Evolutionary conservation across 2,113 vertebrate genomes (phyloP).

Genomic region (Erpornis zantholeuca): DNA sequence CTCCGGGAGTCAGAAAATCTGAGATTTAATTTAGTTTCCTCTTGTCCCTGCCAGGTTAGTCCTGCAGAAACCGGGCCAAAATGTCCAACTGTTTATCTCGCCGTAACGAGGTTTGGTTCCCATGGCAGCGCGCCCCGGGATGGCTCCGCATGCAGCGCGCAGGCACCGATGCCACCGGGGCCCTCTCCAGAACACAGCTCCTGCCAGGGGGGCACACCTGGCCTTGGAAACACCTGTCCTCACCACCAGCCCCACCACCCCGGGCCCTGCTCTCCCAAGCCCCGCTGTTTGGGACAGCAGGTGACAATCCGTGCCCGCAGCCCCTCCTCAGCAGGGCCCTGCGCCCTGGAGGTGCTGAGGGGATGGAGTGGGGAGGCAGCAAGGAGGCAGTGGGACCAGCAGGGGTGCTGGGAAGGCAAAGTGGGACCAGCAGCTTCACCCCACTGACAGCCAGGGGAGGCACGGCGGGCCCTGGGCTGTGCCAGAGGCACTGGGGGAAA

Average conservation of each 20-base stretch:
- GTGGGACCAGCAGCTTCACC: neutral
- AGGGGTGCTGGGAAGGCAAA: neutral
- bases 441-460: neutral
- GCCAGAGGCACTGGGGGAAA: neutral
- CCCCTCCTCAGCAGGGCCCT: neutral
- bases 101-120: conserved; percentile 38
- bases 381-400: neutral
- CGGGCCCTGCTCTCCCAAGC: neutral
- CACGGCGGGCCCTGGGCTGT: neutral
- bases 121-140: conserved; percentile 29
- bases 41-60: conserved; percentile 11
- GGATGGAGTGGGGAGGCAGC: neutral
- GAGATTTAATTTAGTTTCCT: conserved; percentile 48
- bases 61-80: conserved; percentile 25
- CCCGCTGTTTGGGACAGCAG: neutral
- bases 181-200: neutral
- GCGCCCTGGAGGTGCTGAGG: rapidly evolving
- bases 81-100: conserved; percentile 48
- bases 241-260: rapidly evolving
- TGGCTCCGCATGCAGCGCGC: neutral
- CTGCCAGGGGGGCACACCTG: neutral
- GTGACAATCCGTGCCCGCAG: neutral
- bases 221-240: neutral
- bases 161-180: rapidly evolving
- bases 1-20: neutral